Evolutionary conservation across 2,888 invertebrate genomes (phyloP), one percentile per base, ranked within the genome.

Genomic region (Trichopoda pennipes): DNA sequence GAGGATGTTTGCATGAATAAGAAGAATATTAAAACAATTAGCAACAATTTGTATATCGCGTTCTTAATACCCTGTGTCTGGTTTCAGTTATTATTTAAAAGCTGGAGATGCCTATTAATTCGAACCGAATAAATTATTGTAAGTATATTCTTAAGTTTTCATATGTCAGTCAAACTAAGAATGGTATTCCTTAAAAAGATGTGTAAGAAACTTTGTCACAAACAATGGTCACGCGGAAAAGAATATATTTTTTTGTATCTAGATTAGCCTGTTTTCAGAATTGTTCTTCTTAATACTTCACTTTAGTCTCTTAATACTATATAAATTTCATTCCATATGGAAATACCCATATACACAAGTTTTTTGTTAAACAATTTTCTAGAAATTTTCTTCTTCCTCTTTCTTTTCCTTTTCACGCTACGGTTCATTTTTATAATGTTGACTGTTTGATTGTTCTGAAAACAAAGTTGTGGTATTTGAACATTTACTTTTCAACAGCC

Each of bases 391-490:
- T 17, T 23, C 38, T 53, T 19, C 42, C 47, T 64, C 32, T 70
- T 19, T 53, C 47, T 69, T 23, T 70, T 73, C 51, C 56, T 69
- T 81, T 63, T 81, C 72, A 73, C 77, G 77, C 73, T 81, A 32
- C 63, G 77, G 53, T 77, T 80, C 63, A 60, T 68, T 82, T 84
- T 61, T 68, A 80, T 80, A 66, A 82, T 75, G 58, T 78, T 76
- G 75, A 76, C 76, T 76, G 56, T 78, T 64, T 79, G 70, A 81
- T 81, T 81, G 68, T 81, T 72, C 72, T 61, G 56, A 38, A 68
- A 73, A 66, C 55, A 63, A 72, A 69, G 55, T 63, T 79, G 73
- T 73, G 79, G 79, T 55, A 66, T 35, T 56, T 64, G 49, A 80
- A 42, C 69, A 68, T 74, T 74, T 51, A 69, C n/a, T 73, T 78